A percentile compares a stretch with the other conserved stretches of the same genome.
Evolutionary conservation across 2,888 invertebrate genomes (phyloP).

Genomic region (Dasysyrphus tricinctus): DNA sequence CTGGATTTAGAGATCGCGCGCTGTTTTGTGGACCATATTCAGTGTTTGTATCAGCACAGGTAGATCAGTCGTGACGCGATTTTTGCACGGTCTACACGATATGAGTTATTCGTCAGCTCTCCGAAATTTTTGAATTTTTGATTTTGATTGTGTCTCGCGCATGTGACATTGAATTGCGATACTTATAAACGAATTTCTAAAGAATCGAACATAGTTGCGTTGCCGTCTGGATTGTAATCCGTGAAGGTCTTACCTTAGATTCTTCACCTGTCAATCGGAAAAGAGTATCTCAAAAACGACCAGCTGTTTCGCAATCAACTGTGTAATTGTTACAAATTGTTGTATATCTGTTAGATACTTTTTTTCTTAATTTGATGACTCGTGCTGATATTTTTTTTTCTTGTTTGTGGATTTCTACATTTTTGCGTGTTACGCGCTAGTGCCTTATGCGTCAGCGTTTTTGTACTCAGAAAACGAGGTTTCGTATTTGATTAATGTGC

Average conservation of each 20-base stretch:
- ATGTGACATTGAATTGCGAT: conserved; percentile 46
- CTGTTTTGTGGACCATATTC: conserved; percentile 72
- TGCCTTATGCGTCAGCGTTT: conserved; percentile 72
- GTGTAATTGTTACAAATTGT: conserved; percentile 69
- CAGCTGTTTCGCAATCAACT: conserved; percentile 73
- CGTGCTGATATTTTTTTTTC: conserved; percentile 25
- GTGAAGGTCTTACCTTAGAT: conserved; percentile 65
- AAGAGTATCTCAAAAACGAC: conserved; percentile 61
- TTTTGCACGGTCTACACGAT: conserved; percentile 81
- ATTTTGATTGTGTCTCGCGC: background rate
- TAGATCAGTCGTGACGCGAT: conserved; percentile 83
- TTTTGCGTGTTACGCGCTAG: conserved; percentile 73
- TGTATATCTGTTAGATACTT: conserved; percentile 44
- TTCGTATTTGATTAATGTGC: conserved; percentile 45
- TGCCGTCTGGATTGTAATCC: conserved; percentile 25
- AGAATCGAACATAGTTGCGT: conserved; percentile 28
- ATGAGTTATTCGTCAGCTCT: conserved; percentile 38
- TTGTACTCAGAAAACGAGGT: conserved; percentile 47
- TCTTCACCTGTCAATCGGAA: conserved; percentile 67
- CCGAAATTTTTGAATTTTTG: conserved; percentile 11
- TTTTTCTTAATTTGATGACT: background rate
- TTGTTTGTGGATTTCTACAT: conserved; percentile 44
- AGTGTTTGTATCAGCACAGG: conserved; percentile 77
- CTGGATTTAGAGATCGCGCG: conserved; percentile 32
- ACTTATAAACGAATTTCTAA: conserved; percentile 29